Evolutionary conservation across 2,888 invertebrate genomes (phyloP), one percentile per base, ranked within the genome.

Genomic region (Boloria euphrosyne): DNA sequence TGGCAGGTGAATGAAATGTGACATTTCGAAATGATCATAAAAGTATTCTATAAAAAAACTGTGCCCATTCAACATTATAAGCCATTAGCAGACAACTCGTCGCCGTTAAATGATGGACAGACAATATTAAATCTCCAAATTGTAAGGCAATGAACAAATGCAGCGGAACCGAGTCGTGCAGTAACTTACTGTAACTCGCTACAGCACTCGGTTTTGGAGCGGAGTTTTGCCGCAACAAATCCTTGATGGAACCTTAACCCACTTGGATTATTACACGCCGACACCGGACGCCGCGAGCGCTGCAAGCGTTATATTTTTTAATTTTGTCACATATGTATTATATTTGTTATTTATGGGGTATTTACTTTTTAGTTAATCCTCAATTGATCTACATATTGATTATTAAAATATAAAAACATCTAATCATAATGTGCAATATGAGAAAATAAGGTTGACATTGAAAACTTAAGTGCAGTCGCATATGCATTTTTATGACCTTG

Each of bases 221-320:
- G 91, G 90, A 83, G 90, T 86, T 89, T 91, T 92, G 90, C 90
- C 89, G 91, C 92, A 92, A 91, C 84, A 92, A 91, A 92, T 90
- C 92, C 92, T 92, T 92, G 92, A 83, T 88, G 88, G 76, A 89
- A 91, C 92, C 92, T 92, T 92, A 92, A 92, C 92, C 92, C 86
- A 92, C 84, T 92, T 92, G 89, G 86, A 84, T 90, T 90, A 89
- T 92, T 90, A 90, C 91, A 85, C 75, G 77, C 78, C 76, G 78
- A 75, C 78, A 75, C 82, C 80, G 83, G 80, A 80, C 85, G 84
- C 82, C 74, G 78, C 75, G 74, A 84, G 83, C 86, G 82, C 84
- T 86, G 80, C 82, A 82, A 81, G 80, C 77, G 81, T 83, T 81
- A 49, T 80, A 79, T 80, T 75, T 75, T 77, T 78, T 74, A 67